Conservation (phyloP, 1,140 invertebrate species). For the Carposina sasakii region DNA sequence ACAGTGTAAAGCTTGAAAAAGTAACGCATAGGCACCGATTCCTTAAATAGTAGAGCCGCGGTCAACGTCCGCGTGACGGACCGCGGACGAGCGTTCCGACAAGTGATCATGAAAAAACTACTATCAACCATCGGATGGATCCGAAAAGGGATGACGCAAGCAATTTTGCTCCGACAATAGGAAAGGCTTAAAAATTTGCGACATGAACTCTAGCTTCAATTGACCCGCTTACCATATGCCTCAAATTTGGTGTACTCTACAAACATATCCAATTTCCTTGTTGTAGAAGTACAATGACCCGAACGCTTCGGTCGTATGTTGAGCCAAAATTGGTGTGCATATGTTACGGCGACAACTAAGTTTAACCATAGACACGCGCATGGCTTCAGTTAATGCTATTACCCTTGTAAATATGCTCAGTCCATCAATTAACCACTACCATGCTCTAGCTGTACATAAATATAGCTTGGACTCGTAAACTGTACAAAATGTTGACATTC, state of each 20-base stretch:
- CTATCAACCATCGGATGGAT: constrained; percentile 36
- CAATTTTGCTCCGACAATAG: constrained; percentile 41
- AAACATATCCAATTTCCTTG: constrained; percentile 37
- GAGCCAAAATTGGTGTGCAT: too few relatives aligned
- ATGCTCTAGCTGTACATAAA: too few relatives aligned
- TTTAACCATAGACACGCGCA: too few relatives aligned
- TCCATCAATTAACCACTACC: too few relatives aligned
- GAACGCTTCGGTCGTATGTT: too few relatives aligned
- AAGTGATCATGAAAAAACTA: constrained; percentile 46
- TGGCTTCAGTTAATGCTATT: too few relatives aligned
- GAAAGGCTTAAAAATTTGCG: constrained; percentile 44
- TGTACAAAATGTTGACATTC: too few relatives aligned
- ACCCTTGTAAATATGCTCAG: too few relatives aligned
- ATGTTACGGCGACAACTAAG: too few relatives aligned
- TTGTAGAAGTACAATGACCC: constrained; percentile 28
- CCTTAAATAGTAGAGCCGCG: constrained; percentile 53
- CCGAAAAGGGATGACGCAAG: constrained; percentile 50
- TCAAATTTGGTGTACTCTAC: constrained; percentile 20
- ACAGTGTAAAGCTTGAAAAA: too few relatives aligned
- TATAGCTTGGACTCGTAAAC: too few relatives aligned
- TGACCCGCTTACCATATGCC: constrained; percentile 29
- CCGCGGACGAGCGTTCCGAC: constrained; percentile 42
- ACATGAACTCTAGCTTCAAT: constrained; percentile 31
- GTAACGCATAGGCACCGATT: constrained; percentile 31
- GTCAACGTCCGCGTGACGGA: constrained; percentile 57